Percentiles rank a stretch among this genome's conserved stretches.
phyloP scores from a whole-genome alignment of 2,113 vertebrate species.

The Festucalex cinctus region DNA sequence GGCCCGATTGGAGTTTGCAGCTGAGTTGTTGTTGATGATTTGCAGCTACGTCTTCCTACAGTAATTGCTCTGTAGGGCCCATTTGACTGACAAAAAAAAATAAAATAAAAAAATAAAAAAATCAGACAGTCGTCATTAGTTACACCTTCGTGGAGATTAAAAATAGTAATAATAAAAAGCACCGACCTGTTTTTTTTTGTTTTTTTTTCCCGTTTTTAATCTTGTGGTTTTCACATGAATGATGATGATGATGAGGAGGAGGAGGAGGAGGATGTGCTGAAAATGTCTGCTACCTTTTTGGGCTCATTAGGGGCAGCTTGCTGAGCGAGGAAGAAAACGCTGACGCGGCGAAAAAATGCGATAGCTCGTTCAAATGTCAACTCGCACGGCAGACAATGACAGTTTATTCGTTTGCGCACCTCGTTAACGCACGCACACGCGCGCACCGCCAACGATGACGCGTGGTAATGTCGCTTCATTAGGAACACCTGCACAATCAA shows the following conservation, averaged over 20 bases:
- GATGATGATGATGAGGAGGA: too few relatives aligned
- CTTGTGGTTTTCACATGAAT: constrained; percentile 8
- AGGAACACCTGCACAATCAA: too few relatives aligned
- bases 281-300: neutral
- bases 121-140: constrained; percentile 40
- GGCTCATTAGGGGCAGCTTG: constrained; percentile 36
- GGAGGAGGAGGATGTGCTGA: neutral
- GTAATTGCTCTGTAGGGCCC: too few relatives aligned
- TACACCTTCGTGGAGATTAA: neutral
- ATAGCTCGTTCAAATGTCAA: neutral
- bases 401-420: too few relatives aligned
- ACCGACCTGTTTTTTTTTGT: constrained; percentile 29
- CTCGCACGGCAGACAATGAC: neutral
- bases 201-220: too few relatives aligned
- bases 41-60: too few relatives aligned
- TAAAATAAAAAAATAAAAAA: neutral
- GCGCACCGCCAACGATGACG: too few relatives aligned
- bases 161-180: constrained; percentile 6
- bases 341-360: constrained; percentile 13
- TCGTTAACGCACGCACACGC: too few relatives aligned
- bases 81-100: neutral
- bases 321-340: neutral
- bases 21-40: too few relatives aligned
- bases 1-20: too few relatives aligned
- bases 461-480: too few relatives aligned